Percentiles rank a stretch among this genome's conserved stretches.
Conservation (phyloP, 2,113 vertebrate species). For the Pangasianodon hypophthalmus region DNA sequence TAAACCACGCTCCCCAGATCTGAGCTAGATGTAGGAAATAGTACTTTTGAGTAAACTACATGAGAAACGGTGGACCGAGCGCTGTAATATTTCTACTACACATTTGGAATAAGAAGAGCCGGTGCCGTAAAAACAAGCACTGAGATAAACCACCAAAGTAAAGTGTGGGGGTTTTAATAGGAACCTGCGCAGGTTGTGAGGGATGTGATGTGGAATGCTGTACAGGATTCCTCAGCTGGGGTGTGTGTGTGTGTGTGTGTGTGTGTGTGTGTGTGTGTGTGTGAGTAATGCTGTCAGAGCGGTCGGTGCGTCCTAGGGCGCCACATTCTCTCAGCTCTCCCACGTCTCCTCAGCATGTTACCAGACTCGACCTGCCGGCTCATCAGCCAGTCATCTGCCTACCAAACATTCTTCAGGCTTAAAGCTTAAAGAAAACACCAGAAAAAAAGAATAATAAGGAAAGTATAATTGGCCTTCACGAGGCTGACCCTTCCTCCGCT, state of each 20-base stretch:
- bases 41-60: neutral
- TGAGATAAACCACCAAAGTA: neutral
- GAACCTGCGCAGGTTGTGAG: slow-evolving; percentile 12
- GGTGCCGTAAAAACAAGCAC: neutral
- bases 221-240: slow-evolving; percentile 36
- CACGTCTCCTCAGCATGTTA: slow-evolving; percentile 48
- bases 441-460: slow-evolving; percentile 3
- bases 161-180: neutral
- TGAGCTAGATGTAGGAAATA: slow-evolving; percentile 13
- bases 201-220: slow-evolving; percentile 43
- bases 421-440: slow-evolving; percentile 32
- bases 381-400: slow-evolving; percentile 45
- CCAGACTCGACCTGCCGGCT: slow-evolving; percentile 36
- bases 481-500: neutral
- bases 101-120: slow-evolving; percentile 7
- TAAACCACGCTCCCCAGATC: neutral
- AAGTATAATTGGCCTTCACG: neutral
- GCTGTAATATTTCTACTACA: slow-evolving; percentile 35
- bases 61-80: neutral
- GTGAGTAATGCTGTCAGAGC: slow-evolving; percentile 54
- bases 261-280: neutral
- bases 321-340: slow-evolving; percentile 49
- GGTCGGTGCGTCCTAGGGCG: slow-evolving; percentile 44
- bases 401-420: slow-evolving; percentile 55
- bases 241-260: neutral